A percentile compares a stretch with the other conserved stretches of the same genome.
These are phyloP conservation scores for Drosophila quadrilineata DNA, from an alignment of 1,140 invertebrate species.

Conservation along the genomic window DNA sequence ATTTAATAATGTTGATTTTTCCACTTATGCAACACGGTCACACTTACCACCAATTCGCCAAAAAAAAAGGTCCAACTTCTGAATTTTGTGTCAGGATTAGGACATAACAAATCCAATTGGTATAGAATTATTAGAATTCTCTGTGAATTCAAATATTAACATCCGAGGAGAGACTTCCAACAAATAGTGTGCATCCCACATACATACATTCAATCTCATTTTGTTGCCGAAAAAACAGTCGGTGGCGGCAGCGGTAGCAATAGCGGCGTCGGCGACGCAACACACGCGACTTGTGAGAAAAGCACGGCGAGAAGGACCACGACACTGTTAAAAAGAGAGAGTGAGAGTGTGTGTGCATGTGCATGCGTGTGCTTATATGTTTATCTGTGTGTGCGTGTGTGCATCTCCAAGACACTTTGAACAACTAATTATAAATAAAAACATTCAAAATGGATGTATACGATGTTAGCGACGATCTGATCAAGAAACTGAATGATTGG, in stretches of 20 bases:
- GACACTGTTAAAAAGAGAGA: not conserved
- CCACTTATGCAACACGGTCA: not conserved
- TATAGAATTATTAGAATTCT: constrained; percentile 21
- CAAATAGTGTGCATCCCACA: constrained; percentile 13
- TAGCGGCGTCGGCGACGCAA: constrained; percentile 35
- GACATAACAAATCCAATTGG: constrained; percentile 25
- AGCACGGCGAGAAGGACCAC: constrained; percentile 40
- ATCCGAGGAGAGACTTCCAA: constrained; percentile 10
- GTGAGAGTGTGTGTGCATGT: not conserved
- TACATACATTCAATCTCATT: constrained; percentile 31
- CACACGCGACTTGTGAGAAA: constrained; percentile 57
- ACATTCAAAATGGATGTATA: constrained; percentile 70
- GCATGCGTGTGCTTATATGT: constrained; percentile 3
- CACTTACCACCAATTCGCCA: constrained; percentile 26
- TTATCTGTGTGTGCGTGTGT: constrained; percentile 12
- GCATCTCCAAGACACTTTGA: constrained; percentile 24
- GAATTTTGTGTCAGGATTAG: constrained; percentile 30
- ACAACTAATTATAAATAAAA: constrained; percentile 10
- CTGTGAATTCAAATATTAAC: constrained; percentile 54
- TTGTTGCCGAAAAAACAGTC: constrained; percentile 62
- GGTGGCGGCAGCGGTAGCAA: constrained; percentile 24
- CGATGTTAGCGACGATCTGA: constrained; percentile 76
- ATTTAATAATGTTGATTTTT: not conserved
- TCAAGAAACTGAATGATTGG: constrained; percentile 75
- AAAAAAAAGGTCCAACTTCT: constrained; percentile 26